These are phyloP conservation scores for Tetramorium alpestre DNA, from an alignment of 1,140 invertebrate genomes.

Conservation along the genomic window DNA sequence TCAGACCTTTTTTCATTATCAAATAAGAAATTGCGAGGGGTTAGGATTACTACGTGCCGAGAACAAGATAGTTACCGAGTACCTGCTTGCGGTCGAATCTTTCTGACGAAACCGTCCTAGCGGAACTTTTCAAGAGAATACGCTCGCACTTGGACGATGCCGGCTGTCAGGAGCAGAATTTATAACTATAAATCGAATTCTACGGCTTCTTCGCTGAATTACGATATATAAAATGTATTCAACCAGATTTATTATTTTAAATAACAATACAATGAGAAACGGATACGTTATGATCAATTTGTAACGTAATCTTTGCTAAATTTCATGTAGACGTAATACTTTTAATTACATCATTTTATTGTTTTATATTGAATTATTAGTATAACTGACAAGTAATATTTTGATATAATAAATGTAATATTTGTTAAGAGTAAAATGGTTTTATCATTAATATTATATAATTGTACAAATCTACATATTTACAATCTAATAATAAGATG, in stretches of 20 bases:
- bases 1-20: slow-evolving; percentile 45
- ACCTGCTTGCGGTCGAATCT: slow-evolving; percentile 21
- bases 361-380: background rate
- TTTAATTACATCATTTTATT: background rate
- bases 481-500: background rate
- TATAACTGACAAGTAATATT: background rate
- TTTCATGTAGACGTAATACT: background rate
- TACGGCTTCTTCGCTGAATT: background rate
- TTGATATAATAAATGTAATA: background rate
- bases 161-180: background rate
- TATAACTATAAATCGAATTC: slow-evolving; percentile 14
- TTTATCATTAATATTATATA: slow-evolving; percentile 1
- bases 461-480: background rate
- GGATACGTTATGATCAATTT: background rate
- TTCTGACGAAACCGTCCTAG: background rate
- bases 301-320: background rate
- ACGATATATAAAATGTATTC: background rate
- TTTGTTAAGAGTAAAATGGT: background rate
- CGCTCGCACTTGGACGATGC: background rate
- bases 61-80: slow-evolving; percentile 59
- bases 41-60: slow-evolving; percentile 60
- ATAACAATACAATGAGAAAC: background rate
- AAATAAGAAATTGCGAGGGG: slow-evolving; percentile 63
- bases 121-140: slow-evolving; percentile 10
- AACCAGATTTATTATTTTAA: background rate